Evolutionary conservation across 37 sponge, comb jelly and placozoan species (phyloP), one percentile per base, ranked within the genome.

Genomic region (Tethya wilhelma): DNA sequence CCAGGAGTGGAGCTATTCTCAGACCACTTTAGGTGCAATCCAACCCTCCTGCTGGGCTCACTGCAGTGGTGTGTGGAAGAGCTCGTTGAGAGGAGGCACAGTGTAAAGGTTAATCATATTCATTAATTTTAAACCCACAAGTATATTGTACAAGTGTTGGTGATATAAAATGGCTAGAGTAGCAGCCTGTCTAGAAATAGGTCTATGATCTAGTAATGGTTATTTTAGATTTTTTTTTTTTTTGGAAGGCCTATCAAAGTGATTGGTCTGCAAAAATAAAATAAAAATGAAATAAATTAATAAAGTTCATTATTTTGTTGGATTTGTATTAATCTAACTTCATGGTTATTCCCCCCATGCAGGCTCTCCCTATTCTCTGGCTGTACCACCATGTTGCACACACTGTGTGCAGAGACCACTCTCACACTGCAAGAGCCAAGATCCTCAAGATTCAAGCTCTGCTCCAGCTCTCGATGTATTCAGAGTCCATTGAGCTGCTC

Each of bases 361-460:
- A 86, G 85, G 80, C 75, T 4, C 83, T 92, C 12, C 96, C 96
- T 45, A 69, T 96, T 25, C 67, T 96, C 74, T 82, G 80, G 59
- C 67, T 92, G 41, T 92, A 96, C 59, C 68, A 87, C 56, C 46
- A 83, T 49, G 67, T 90, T 12, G 80, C 90, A n/a, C 55, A 65
- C 67, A 69, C 56, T 1, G 45, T 87, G 38, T 86, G 82, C 43
- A 69, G 85, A n/a, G 45, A 56, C 64, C 60, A 77, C 26, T 38
- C 71, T n/a, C 88, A 92, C 57, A 67, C 79, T 28, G 87, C 81
- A 0, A 38, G 39, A 44, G 78, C 84, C 31, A 69, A 79, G 57
- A 36, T 90, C 29, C 79, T 90, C 23, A 72, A 67, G 63, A 41
- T 87, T 17, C 65, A 77, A 40, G 80, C 82, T 1, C 59, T 87